Evolutionary conservation across 2,113 vertebrate genomes (phyloP).

Genomic region (Prunella fulvescens): DNA sequence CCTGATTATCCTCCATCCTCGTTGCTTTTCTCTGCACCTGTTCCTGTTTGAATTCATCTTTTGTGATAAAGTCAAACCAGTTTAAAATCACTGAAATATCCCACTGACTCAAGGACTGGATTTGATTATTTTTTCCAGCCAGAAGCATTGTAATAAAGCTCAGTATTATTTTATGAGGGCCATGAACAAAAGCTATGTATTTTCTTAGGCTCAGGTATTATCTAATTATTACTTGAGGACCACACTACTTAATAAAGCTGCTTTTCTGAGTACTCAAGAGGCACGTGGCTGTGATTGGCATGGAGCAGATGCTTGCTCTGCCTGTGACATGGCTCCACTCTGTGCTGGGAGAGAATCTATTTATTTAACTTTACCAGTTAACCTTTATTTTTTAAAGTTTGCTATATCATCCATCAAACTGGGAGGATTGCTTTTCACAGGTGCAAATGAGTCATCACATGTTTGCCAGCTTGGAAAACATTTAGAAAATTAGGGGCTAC

Average conservation of each 20-base stretch:
- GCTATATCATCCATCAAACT: slow-evolving; percentile 51
- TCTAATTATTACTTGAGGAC: slow-evolving; percentile 3
- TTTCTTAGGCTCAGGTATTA: not conserved
- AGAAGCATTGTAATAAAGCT: not conserved
- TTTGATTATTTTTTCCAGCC: not conserved
- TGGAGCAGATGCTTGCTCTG: slow-evolving; percentile 35
- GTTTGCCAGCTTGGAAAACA: slow-evolving; percentile 54
- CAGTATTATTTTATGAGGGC: not conserved
- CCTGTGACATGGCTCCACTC: not conserved
- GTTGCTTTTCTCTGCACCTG: slow-evolving; percentile 39
- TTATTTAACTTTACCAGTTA: slow-evolving; percentile 45
- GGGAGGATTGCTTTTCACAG: slow-evolving; percentile 49
- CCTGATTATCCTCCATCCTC: not conserved
- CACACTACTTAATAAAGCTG: not conserved
- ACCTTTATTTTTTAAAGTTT: slow-evolving; percentile 52
- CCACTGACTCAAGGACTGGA: not conserved
- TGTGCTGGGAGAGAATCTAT: slow-evolving; percentile 1
- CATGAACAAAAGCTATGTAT: not conserved
- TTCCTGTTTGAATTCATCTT: slow-evolving; percentile 21
- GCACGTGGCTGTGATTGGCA: slow-evolving; percentile 21
- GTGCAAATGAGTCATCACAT: slow-evolving; percentile 47
- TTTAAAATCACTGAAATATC: slow-evolving; percentile 3
- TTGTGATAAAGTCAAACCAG: slow-evolving; percentile 3
- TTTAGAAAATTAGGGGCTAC: slow-evolving; percentile 1
- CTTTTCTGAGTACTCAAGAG: not conserved